Evolutionary conservation across 2,797 vertebrate genomes (phyloP), one percentile per base, ranked within the genome.

Genomic region (Arctocebus calabarensis): DNA sequence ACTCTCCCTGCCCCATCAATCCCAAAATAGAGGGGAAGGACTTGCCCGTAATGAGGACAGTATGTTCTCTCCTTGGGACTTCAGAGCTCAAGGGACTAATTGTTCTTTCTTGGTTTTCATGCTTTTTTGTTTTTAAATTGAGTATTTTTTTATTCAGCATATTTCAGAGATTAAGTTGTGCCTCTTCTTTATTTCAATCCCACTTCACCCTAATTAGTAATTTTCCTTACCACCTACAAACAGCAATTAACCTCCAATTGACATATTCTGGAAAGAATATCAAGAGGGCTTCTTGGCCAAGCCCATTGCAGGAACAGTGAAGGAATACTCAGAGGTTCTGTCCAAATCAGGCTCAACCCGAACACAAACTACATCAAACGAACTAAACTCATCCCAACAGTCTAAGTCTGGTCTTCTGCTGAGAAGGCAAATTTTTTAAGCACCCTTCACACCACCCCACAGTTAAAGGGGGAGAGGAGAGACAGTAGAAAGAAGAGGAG

Each of bases 161-260:
- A n/a, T 62, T 77, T 94, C 86, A 83, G 3, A 79, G 64, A 84
- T 93, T 75, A 92, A 79, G 19, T n/a, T 66, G 20, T 14, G 14
- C 57, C 66, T 78, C 77, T 48, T 59, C 34, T 91, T 96, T 61
- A 22, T 94, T 94, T 94, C 84, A 78, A 78, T 88, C 66, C 77
- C 29, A 64, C 22, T 70, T 48, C 22, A 62, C 55, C 61, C 55
- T 68, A 92, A 82, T 86, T 81, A 90, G 70, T 66, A 48, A 92
- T 94, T 91, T 86, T 95, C 57, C 71, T 83, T 87, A 87, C 29
- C 62, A 66, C 40, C 48, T 78, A 48, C 40, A 88, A 57, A 84
- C 19, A 96, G 57, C 78, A 73, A 94, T 91, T 84, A 84, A 89
- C 92, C 78, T 87, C 73, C 34, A 45, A 66, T 57, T 82, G 77